Base-by-base conservation (phyloP, 92 coral and sea anemone genomes). In the Porites divaricata region DNA sequence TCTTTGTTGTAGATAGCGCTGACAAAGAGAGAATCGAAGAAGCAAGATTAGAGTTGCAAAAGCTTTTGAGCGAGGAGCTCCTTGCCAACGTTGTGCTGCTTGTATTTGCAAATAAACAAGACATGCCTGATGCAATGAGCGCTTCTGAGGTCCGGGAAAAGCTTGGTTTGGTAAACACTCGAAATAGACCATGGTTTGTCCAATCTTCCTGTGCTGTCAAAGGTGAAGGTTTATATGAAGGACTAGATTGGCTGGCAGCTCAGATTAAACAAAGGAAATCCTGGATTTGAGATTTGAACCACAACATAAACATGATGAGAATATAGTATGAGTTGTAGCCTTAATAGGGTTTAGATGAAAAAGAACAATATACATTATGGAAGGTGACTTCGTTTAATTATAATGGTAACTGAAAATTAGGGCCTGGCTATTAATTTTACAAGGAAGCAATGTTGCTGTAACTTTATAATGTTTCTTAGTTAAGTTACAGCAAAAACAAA, bases 91-190 rank as follows among this genome's bases (percentile, higher is more conserved):
- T 96, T 21, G 93, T 90, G 24, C 79, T 96, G 62, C 93, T 96
- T 41, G 93, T 96, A 66, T 88, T 96, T 88, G 99, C 99, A 28
- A 96, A 96, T 76, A 96, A 96, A 72, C 98, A 96, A 84, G 99
- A 96, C 58, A 90, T 94, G 89, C 83, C 95, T n/a, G 70, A 91
- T 70, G 98, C 99, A 4, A 87, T 95, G 98, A 91, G 90, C 72
- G 89, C 95, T 23, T 85, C 98, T 21, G 99, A 96, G 83, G 79
- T 96, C 35, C 92, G 99, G 52, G 99, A 96, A 87, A 85, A 92
- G 86, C 97, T 96, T 72, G 92, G 88, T 65, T 78, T 96, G 66
- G 92, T 83, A 17, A 90, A 76, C 58, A 81, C 91, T 69, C 95
- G 98, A 69, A 88, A 92, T 6, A 53, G 96, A 54, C 89, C 96